Base-by-base conservation (phyloP, 2,797 vertebrate genomes). In the Thunnus albacares region DNA sequence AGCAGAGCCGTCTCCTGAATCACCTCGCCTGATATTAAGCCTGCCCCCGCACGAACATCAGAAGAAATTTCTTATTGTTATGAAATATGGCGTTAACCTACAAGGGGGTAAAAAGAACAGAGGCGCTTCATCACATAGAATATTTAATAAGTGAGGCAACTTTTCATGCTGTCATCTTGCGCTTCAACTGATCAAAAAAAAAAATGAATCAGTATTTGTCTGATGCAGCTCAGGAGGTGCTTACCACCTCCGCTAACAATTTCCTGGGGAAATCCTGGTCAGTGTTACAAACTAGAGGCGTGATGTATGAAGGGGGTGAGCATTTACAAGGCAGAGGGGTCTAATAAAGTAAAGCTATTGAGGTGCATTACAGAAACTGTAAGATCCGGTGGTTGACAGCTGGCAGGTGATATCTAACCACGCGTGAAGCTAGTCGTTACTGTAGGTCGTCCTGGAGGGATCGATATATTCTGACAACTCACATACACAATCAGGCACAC, bases 141-240 rank as follows among this genome's bases (percentile, higher is more conserved):
- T 8, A n/a, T 53, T 28, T 67, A 20, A 58, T 26, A 38, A 58
- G 20, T 70, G 41, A 57, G 6, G 7, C 0, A 4, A 26, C 1
- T 18, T 22, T 53, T 55, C 33, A 13, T 68, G 51, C 62, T 20
- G 24, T 61, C 17, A 69, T 62, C 11, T 20, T 1, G 41, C 30
- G n/a, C 71, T 47, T 0, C 63, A 78, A 65, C 20, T 55, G 56
- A 80, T 70, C 43, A 49, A 30, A 26, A 52, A 18, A 52, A 18
- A 24, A 24, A 24, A 57, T 12, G 15, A 5, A 71, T 74, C 43
- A 17, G 28, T 20, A 26, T 57, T 6, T 7, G 13, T 59, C 30
- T 66, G 67, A 81, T 67, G 84, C 47, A 71, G 62, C 49, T 57
- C 38, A 35, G 74, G 28, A 35, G 63, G 15, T 26, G 78, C 26